Evolutionary conservation across 2,113 vertebrate species (phyloP).

Genomic region (Anoura caudifer): DNA sequence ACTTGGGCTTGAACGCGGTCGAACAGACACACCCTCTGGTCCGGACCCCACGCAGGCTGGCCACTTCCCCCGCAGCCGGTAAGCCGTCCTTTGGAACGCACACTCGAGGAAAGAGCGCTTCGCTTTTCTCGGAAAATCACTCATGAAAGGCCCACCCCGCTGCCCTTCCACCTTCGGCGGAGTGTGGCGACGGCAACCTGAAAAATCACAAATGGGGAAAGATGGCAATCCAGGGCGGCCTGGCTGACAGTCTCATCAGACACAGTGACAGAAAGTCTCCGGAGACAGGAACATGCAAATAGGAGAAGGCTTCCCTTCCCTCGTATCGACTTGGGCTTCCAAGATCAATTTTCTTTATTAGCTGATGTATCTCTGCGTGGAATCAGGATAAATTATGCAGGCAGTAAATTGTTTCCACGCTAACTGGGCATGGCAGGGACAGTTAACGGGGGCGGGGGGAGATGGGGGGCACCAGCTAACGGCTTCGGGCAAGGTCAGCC

Average conservation of each 20-base stretch:
- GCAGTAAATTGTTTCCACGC: constrained; percentile 74
- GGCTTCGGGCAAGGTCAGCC: constrained; percentile 69
- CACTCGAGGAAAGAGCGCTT: not conserved
- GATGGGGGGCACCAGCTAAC: not conserved
- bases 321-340: constrained; percentile 76
- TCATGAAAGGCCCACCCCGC: not conserved
- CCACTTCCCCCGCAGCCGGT: not conserved
- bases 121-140: not conserved
- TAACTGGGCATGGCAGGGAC: constrained; percentile 33
- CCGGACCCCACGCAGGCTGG: not conserved
- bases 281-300: not conserved
- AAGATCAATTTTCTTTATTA: constrained; percentile 85
- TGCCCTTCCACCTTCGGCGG: rapidly evolving
- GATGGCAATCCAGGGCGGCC: not conserved
- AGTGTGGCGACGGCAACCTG: rapidly evolving
- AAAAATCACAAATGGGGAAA: not conserved
- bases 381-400: constrained; percentile 81
- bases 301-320: constrained; percentile 60
- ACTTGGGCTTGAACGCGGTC: not conserved
- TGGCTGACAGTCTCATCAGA: not conserved
- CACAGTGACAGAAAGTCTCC: not conserved
- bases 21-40: rapidly evolving
- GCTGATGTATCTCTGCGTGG: constrained; percentile 79
- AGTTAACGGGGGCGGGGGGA: constrained; percentile 43
- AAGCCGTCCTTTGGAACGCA: rapidly evolving